Conservation (phyloP, 2,888 invertebrate genomes). For the Cheilosia pagana region DNA sequence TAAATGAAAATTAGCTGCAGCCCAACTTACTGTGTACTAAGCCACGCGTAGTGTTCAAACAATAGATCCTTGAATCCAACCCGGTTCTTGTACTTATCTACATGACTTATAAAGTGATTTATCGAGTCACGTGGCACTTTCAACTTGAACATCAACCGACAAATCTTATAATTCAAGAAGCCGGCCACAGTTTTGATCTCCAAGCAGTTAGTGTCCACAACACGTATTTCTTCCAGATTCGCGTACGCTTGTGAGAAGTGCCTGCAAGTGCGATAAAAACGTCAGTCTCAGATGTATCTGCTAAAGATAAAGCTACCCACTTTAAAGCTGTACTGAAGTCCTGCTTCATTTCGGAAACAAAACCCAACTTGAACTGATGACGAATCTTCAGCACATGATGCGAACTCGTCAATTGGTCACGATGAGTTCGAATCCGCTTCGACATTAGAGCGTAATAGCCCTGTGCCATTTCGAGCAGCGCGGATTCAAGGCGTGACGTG, state of each 20-base stretch:
- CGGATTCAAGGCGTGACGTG: conserved; percentile 92
- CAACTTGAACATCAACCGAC: conserved; percentile 93
- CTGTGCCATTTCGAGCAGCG: conserved; percentile 96
- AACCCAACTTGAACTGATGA: conserved; percentile 98
- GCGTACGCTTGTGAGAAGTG: conserved; percentile 95
- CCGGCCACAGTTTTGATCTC: conserved; percentile 98
- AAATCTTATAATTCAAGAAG: conserved; percentile 97
- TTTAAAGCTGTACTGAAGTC: conserved; percentile 94
- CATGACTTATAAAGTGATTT: conserved; percentile 95
- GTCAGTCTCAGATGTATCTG: not conserved
- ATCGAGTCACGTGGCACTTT: conserved; percentile 97
- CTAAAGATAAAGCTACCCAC: conserved; percentile 81
- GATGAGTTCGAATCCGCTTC: conserved; percentile 93
- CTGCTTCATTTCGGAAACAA: conserved; percentile 96
- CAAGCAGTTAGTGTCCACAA: conserved; percentile 94
- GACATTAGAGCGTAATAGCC: conserved; percentile 96
- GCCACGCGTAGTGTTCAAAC: conserved; percentile 98
- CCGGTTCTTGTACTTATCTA: conserved; percentile 93
- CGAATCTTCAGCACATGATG: conserved; percentile 96
- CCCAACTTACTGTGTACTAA: conserved; percentile 92
- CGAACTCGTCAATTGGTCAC: conserved; percentile 94
- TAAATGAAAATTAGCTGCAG: not conserved
- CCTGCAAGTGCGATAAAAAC: conserved; percentile 82
- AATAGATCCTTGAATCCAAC: conserved; percentile 92
- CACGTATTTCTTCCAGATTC: conserved; percentile 93